A percentile compares a stretch with the other conserved stretches of the same genome.
Evolutionary conservation across 2,888 invertebrate species (phyloP).

Genomic region (Tineola bisselliella): DNA sequence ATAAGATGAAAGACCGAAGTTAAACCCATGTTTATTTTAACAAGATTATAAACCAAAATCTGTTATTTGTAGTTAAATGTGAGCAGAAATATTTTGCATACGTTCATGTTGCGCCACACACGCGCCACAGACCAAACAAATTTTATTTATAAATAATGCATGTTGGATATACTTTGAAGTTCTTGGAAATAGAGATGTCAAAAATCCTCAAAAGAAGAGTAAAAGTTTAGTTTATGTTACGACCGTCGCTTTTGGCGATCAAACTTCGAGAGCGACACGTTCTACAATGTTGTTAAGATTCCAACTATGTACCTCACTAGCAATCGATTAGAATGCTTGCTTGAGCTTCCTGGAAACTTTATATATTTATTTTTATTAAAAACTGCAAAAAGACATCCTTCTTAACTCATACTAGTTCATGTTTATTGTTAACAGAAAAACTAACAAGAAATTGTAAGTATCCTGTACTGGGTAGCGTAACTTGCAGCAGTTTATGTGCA

Average conservation of each 20-base stretch:
- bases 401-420: not conserved
- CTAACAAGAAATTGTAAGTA: not conserved
- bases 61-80: slow-evolving; percentile 6
- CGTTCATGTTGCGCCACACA: slow-evolving; percentile 12
- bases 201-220: slow-evolving; percentile 34
- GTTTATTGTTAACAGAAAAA: slow-evolving; percentile 4
- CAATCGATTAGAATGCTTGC: not conserved
- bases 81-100: slow-evolving; percentile 8
- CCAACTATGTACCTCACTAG: not conserved
- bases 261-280: slow-evolving; percentile 26
- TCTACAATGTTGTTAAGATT: slow-evolving; percentile 9
- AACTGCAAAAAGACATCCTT: not conserved
- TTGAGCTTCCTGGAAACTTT: not conserved
- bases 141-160: slow-evolving; percentile 28
- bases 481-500: slow-evolving; percentile 5
- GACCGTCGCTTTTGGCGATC: slow-evolving; percentile 30
- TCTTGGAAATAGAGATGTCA: slow-evolving; percentile 40
- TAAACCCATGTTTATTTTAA: not conserved
- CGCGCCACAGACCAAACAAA: slow-evolving; percentile 15
- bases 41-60: not conserved
- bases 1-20: not conserved
- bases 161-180: slow-evolving; percentile 32
- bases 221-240: slow-evolving; percentile 35
- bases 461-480: not conserved
- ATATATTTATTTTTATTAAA: not conserved